Percentiles rank a stretch among this genome's conserved stretches.
These are phyloP conservation scores for Xestobium rufovillosum DNA, from an alignment of 2,888 invertebrate genomes.

Conservation along the genomic window DNA sequence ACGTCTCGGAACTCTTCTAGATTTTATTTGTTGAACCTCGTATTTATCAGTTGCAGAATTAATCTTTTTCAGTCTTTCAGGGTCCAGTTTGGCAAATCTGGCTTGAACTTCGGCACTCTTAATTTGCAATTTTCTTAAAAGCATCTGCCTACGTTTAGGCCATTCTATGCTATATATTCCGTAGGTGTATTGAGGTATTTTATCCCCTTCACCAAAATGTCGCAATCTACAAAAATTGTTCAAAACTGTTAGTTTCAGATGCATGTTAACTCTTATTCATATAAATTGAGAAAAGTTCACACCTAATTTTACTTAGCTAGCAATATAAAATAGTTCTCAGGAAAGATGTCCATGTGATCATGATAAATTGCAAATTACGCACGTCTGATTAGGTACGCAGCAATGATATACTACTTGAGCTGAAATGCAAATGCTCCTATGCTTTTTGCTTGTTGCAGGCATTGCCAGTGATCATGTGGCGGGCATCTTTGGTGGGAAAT, in stretches of 20 bases:
- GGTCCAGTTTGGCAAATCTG: neutral
- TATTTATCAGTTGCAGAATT: too few species aligned
- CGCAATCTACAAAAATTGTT: conserved; percentile 29
- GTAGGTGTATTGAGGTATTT: conserved; percentile 42
- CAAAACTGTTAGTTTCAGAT: conserved; percentile 1
- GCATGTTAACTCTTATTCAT: neutral
- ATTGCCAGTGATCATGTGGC: too few species aligned
- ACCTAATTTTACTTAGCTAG: neutral
- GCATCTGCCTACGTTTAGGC: conserved; percentile 29
- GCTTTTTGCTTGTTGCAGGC: too few species aligned
- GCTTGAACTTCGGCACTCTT: conserved; percentile 3
- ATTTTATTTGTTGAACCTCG: too few species aligned
- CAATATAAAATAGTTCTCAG: too few species aligned
- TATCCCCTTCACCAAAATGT: conserved; percentile 41
- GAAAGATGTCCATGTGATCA: too few species aligned
- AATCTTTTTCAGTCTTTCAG: neutral
- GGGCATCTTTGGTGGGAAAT: too few species aligned
- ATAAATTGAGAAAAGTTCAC: neutral
- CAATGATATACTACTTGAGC: too few species aligned
- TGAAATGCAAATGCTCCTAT: too few species aligned
- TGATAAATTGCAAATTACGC: too few species aligned
- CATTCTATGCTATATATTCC: conserved; percentile 45
- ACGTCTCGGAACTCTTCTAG: too few species aligned
- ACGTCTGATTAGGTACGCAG: too few species aligned
- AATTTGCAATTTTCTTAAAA: conserved; percentile 13